Base-by-base conservation (phyloP, 2,888 invertebrate species). In the Phragmatobia fuliginosa region DNA sequence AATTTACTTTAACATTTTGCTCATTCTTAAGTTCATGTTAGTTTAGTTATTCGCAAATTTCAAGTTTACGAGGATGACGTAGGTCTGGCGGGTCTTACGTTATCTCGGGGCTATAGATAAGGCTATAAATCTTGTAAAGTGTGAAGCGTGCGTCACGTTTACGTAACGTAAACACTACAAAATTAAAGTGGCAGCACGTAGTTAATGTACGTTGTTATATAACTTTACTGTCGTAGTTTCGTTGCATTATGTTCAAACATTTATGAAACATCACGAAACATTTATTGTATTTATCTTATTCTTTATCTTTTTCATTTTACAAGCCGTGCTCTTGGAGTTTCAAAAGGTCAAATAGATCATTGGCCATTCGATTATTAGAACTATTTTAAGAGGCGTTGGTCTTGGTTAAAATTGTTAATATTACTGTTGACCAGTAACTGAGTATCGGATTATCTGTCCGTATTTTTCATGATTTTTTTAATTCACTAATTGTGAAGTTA, bases 41-140 rank as follows among this genome's bases (percentile, higher is more conserved):
- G 11, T 52, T 52, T 11, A 52, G 52, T 52, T 25, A 52, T 11
- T 25, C 11, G 11, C 52, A 52, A 52, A 52, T 52, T 14, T 52
- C 10, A 14, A 52, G 25, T 25, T 52, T 52, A 5, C 52, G 52
- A 52, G 52, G 14, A 25, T 25, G 52, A 52, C 52, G 52, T 52
- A 52, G 52, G 25, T 52, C 52, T 25, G 52, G 52, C 56, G 28
- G 16, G 56, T 16, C 28, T n/a, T 21, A 49, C 28, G 28, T 56
- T 28, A 28, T 56, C 56, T 56, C 16, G 56, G 56, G 56, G 56
- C 56, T 56, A 6, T 28, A 56, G 56, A 56, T 56, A 56, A 11
- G 28, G 56, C 56, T 56, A 56, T 28, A 56, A 56, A 28, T 56
- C 56, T 56, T 56, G 28, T 28, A 56, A 52, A 56, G 56, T 56